phyloP scores from a whole-genome alignment of 2,113 vertebrate species.

The Passer domesticus region DNA sequence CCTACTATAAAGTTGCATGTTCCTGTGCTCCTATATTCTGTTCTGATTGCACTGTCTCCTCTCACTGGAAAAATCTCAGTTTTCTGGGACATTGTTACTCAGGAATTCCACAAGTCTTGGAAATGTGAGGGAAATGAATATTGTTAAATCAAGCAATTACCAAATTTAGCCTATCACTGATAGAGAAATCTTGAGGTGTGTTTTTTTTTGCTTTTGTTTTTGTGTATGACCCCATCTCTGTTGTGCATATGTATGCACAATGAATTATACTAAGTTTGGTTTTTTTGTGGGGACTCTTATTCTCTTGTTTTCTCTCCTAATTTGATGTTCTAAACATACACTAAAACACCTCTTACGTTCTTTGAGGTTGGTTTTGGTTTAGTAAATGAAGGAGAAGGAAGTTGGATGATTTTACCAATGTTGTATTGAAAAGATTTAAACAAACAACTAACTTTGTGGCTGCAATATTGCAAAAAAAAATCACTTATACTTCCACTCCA shows the following conservation, averaged over 20 bases:
- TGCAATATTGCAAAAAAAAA: neutral
- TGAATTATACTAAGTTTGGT: neutral
- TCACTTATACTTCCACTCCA: neutral
- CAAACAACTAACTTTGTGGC: too few species aligned
- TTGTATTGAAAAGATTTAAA: neutral
- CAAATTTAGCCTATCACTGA: neutral
- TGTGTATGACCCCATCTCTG: neutral
- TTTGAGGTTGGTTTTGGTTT: neutral
- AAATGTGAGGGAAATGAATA: neutral
- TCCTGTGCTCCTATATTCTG: neutral
- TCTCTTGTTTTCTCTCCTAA: neutral
- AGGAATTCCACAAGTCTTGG: neutral
- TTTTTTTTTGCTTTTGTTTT: neutral
- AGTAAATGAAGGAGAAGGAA: neutral
- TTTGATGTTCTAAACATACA: neutral
- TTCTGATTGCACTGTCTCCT: neutral
- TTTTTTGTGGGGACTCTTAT: neutral
- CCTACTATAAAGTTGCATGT: accelerated
- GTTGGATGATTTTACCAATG: neutral
- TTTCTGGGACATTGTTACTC: neutral
- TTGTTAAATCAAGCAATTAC: neutral
- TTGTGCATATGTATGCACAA: accelerated
- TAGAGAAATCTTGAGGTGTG: neutral
- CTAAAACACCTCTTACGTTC: accelerated
- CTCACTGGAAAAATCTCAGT: neutral